Conservation (phyloP, 2,888 invertebrate species). For the Mimas tiliae region DNA sequence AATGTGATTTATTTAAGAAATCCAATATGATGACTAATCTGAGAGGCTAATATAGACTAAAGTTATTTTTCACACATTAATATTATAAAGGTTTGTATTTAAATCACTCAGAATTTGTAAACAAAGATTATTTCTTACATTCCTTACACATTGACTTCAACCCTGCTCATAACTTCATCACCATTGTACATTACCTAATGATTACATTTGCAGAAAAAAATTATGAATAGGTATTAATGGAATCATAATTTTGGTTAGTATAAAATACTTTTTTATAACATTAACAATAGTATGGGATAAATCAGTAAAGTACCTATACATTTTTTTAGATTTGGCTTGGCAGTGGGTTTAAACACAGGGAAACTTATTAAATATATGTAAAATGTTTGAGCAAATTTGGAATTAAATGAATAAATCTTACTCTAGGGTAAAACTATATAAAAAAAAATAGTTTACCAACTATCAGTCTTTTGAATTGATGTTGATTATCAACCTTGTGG, state of each 20-base stretch:
- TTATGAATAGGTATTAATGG: background rate
- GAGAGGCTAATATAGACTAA: background rate
- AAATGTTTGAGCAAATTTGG: conserved; percentile 82
- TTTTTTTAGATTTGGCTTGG: conserved; percentile 42
- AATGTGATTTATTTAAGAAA: background rate
- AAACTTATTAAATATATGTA: conserved; percentile 58
- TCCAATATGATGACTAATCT: background rate
- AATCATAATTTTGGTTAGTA: background rate
- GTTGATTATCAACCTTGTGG: conserved; percentile 82
- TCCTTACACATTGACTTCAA: background rate
- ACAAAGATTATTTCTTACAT: background rate
- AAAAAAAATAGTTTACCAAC: conserved; percentile 81
- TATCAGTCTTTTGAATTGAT: conserved; percentile 86
- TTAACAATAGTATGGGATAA: background rate
- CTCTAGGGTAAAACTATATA: conserved; percentile 83
- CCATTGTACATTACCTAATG: background rate
- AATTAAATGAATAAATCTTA: conserved; percentile 78
- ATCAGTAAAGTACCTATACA: conserved; percentile 28
- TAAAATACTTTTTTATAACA: background rate
- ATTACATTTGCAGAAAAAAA: background rate
- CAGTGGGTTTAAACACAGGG: conserved; percentile 65
- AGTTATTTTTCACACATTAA: conserved; percentile 1
- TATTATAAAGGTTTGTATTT: background rate
- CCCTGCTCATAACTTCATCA: conserved; percentile 2
- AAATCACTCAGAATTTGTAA: conserved; percentile 1